Conservation (phyloP, 2,113 vertebrate genomes). For the Cyanoderma ruficeps region DNA sequence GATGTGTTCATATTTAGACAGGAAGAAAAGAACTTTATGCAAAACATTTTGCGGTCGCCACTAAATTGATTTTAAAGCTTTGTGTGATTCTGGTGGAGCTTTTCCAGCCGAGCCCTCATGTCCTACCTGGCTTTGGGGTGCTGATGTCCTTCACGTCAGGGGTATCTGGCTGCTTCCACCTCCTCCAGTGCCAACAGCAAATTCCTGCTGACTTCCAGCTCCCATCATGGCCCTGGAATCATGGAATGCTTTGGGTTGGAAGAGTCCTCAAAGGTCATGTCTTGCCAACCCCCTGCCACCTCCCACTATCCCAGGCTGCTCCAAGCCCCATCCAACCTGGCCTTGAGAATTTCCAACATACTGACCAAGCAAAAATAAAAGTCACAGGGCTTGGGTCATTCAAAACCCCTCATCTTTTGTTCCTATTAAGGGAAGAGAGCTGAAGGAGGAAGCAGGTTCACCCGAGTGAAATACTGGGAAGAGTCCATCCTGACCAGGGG, state of each 20-base stretch:
- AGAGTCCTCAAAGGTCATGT: too few species aligned
- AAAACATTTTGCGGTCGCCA: not conserved
- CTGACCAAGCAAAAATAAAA: not conserved
- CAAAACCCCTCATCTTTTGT: not conserved
- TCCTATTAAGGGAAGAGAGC: not conserved
- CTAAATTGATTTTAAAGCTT: not conserved
- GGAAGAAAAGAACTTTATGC: not conserved
- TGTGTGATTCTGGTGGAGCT: not conserved
- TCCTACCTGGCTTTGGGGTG: not conserved
- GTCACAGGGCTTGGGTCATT: not conserved
- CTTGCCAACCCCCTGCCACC: not conserved
- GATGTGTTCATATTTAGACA: not conserved
- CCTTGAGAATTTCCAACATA: not conserved
- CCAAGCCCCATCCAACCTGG: not conserved
- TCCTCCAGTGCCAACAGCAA: not conserved
- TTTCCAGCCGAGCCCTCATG: rapidly evolving
- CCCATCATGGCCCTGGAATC: rapidly evolving
- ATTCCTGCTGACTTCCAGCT: not conserved
- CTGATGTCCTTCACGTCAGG: rapidly evolving
- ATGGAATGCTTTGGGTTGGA: not conserved
- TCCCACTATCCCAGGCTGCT: not conserved
- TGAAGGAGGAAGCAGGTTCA: not conserved
- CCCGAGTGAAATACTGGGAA: not conserved
- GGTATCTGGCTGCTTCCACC: not conserved
- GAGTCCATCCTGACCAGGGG: not conserved